Evolutionary conservation across 2,113 vertebrate species (phyloP).

Genomic region (Hiodon alosoides): DNA sequence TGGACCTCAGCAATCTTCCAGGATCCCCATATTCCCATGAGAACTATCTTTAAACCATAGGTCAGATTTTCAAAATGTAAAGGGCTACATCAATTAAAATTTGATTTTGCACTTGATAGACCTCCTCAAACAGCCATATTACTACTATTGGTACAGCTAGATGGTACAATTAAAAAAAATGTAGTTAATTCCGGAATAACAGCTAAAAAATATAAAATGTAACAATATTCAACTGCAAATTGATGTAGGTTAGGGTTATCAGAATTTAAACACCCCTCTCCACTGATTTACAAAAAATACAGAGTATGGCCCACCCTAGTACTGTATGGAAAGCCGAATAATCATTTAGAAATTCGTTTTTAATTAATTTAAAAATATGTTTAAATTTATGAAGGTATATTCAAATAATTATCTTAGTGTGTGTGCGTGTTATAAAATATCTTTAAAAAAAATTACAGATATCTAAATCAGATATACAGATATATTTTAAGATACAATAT

Average conservation of each 20-base stretch:
- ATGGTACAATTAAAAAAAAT: conserved; percentile 8
- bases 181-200: background rate
- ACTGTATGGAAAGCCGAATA: too few species aligned
- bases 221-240: too few species aligned
- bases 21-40: too few species aligned
- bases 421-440: too few species aligned
- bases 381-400: too few species aligned
- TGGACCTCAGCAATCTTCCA: background rate
- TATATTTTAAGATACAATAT: too few species aligned
- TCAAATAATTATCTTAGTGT: too few species aligned
- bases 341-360: too few species aligned
- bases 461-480: too few species aligned
- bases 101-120: conserved; percentile 8
- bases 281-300: background rate
- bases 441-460: too few species aligned
- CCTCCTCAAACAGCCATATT: conserved; percentile 10
- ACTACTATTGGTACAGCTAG: conserved; percentile 13
- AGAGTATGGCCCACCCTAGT: background rate
- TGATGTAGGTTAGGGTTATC: too few species aligned
- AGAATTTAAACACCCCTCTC: conserved; percentile 11
- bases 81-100: conserved; percentile 8
- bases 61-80: conserved; percentile 21
- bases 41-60: conserved; percentile 1
- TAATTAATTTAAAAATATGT: too few species aligned
- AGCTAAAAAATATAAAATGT: background rate